Conservation (phyloP, 2,113 vertebrate species). For the Microtus pennsylvanicus region DNA sequence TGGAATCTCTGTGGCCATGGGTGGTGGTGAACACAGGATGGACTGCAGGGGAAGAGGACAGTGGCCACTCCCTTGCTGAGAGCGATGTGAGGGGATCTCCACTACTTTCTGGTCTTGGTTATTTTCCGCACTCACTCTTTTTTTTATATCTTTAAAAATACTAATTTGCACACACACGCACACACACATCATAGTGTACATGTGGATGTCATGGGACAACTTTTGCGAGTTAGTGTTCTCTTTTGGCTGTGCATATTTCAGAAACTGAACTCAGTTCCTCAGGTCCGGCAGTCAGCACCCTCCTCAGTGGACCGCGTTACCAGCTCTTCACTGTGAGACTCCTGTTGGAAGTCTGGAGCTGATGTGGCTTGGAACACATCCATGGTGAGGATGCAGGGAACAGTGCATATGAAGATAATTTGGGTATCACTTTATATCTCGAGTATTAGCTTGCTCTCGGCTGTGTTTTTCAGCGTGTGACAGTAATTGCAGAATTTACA, state of each 20-base stretch:
- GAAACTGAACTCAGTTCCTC: neutral
- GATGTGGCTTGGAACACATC: neutral
- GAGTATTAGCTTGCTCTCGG: constrained; percentile 50
- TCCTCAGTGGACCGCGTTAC: neutral
- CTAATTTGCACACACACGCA: too few relatives aligned
- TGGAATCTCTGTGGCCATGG: neutral
- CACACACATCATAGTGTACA: too few relatives aligned
- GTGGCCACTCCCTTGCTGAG: neutral
- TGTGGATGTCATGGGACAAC: neutral
- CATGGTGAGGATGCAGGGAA: neutral
- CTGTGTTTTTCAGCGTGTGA: constrained; percentile 57
- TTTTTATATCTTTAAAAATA: neutral
- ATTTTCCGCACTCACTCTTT: neutral
- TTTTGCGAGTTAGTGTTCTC: neutral
- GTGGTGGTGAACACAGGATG: neutral
- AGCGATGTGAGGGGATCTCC: neutral
- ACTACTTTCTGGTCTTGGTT: neutral
- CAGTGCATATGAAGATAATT: constrained; percentile 20
- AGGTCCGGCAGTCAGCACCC: neutral
- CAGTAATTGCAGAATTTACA: constrained; percentile 69
- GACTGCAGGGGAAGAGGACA: accelerated
- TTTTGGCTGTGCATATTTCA: neutral
- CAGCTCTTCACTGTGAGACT: neutral
- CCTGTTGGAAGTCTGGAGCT: neutral
- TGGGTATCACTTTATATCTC: constrained; percentile 33